Conservation (phyloP, 2,113 vertebrate genomes). For the Carassius gibelio region DNA sequence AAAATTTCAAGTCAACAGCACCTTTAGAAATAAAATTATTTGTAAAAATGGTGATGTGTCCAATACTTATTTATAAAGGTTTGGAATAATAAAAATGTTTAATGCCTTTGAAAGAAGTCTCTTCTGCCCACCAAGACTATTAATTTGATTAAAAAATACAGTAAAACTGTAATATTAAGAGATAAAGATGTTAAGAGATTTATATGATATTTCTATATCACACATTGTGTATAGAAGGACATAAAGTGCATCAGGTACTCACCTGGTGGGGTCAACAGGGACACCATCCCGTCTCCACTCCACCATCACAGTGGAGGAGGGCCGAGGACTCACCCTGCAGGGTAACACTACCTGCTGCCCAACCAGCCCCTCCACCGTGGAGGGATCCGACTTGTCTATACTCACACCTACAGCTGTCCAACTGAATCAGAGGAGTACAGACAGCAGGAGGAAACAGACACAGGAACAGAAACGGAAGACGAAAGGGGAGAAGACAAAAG, state of each 20-base stretch:
- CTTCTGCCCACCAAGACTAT: too few relatives aligned
- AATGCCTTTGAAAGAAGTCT: too few relatives aligned
- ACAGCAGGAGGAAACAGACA: constrained; percentile 32
- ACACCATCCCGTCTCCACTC: constrained; percentile 85
- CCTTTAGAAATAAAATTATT: too few relatives aligned
- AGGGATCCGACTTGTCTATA: constrained; percentile 78
- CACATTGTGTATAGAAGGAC: background rate
- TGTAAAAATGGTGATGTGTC: too few relatives aligned
- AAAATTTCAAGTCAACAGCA: too few relatives aligned
- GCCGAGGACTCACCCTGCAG: constrained; percentile 76
- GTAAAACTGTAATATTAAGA: too few relatives aligned
- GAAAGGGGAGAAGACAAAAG: background rate
- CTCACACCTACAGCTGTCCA: constrained; percentile 74
- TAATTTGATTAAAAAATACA: too few relatives aligned
- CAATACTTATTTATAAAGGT: too few relatives aligned
- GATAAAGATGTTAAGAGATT: too few relatives aligned
- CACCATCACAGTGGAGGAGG: constrained; percentile 70
- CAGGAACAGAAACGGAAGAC: background rate
- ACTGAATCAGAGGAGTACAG: constrained; percentile 58
- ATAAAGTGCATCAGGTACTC: constrained; percentile 20
- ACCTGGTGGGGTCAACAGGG: constrained; percentile 82
- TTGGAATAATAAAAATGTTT: too few relatives aligned
- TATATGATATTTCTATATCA: background rate
- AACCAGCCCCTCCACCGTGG: constrained; percentile 76
- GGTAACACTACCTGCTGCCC: constrained; percentile 84